A percentile compares a stretch with the other conserved stretches of the same genome.
phyloP scores from a whole-genome alignment of 1,140 invertebrate genomes.

The Grapholita molesta region DNA sequence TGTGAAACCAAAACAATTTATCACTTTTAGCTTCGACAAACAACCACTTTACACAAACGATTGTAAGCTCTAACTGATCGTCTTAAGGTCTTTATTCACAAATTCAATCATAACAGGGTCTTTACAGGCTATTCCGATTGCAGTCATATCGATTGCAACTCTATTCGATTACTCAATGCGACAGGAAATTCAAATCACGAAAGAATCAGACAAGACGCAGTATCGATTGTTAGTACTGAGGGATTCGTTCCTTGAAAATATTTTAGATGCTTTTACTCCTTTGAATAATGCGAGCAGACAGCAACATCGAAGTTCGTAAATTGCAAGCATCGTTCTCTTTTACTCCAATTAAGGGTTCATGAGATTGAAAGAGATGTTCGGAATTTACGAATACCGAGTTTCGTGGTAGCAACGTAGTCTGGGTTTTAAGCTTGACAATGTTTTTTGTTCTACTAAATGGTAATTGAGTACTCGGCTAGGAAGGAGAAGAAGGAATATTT shows the following conservation, averaged over 20 bases:
- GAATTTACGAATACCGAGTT: too few relatives aligned
- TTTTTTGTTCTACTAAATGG: too few relatives aligned
- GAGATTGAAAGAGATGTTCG: too few relatives aligned
- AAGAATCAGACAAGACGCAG: background rate
- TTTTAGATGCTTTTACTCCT: background rate
- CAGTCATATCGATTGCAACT: slow-evolving; percentile 2
- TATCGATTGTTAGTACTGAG: background rate
- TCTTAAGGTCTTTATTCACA: background rate
- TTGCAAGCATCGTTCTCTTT: too few relatives aligned
- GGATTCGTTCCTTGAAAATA: background rate
- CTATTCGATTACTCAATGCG: background rate
- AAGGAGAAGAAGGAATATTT: too few relatives aligned
- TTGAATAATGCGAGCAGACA: too few relatives aligned
- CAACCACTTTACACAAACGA: background rate
- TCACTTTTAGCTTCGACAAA: background rate
- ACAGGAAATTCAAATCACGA: background rate
- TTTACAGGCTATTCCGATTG: background rate
- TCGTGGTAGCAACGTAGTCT: too few relatives aligned
- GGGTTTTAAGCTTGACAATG: too few relatives aligned
- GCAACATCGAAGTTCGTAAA: too few relatives aligned
- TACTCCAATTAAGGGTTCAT: too few relatives aligned
- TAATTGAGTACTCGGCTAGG: too few relatives aligned
- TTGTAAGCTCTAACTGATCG: background rate
- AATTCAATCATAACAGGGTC: background rate
- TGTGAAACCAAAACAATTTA: background rate